Conservation (phyloP, 2,113 vertebrate species). For the Psilopsiagon aurifrons region DNA sequence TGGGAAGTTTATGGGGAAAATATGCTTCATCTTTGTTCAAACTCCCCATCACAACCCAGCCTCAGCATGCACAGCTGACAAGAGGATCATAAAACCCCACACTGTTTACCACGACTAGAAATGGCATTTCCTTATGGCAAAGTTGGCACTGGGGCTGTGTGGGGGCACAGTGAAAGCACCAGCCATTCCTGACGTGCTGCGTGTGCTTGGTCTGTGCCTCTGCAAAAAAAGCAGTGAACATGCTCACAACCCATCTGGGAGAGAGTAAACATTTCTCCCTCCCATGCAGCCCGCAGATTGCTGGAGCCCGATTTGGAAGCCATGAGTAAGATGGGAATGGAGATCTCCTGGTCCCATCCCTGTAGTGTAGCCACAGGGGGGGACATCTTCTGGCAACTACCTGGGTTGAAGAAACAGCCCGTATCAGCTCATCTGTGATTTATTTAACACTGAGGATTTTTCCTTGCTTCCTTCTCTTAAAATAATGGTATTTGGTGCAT, state of each 20-base stretch:
- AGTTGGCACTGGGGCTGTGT: not conserved
- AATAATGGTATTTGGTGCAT: not conserved
- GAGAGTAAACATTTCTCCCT: not conserved
- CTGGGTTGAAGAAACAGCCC: not conserved
- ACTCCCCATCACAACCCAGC: not conserved
- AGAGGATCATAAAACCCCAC: not conserved
- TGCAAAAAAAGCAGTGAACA: not conserved
- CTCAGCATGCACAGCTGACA: fast-evolving
- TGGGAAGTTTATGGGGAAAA: not conserved
- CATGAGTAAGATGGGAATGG: not conserved
- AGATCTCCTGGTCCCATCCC: not conserved
- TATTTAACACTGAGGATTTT: not conserved
- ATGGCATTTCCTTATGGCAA: not conserved
- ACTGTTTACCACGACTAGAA: fast-evolving
- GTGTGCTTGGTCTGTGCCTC: not conserved
- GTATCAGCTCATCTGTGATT: not conserved
- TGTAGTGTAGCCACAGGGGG: fast-evolving
- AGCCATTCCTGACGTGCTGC: not conserved
- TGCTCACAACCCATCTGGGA: not conserved
- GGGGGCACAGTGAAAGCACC: not conserved
- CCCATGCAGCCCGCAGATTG: not conserved
- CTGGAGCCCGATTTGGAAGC: not conserved
- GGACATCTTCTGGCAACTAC: not conserved
- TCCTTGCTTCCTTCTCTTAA: not conserved
- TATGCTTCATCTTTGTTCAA: not conserved